Base-by-base conservation (phyloP, 2,797 vertebrate genomes). In the Mormyrops boulengeri region DNA sequence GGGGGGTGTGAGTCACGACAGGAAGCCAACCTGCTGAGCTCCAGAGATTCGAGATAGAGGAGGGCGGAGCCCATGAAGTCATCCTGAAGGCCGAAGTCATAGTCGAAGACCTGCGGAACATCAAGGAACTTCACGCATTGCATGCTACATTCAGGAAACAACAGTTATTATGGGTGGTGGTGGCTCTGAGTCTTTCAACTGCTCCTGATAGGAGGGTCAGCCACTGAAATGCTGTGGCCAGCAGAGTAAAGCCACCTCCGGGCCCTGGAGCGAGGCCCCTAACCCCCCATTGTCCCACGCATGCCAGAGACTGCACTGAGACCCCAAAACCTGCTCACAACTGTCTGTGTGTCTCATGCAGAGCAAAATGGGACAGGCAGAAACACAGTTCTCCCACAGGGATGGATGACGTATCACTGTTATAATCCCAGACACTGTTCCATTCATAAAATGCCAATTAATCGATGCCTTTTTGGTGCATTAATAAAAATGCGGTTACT, bases 51-150 rank as follows among this genome's bases (percentile, higher is more conserved):
- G 85, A 99, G 95, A 92, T 97, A 94, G 80, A 99, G 94, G 93
- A 96, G 96, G 0, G 97, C 97, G 0, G 97, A 98, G 5, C 98
- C 98, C 96, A 99, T 99, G 89, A 99, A 99, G 93, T 99, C 98
- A 91, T 99, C 98, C n/a, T 98, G 97, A 66, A 97, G 95, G 19
- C 97, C 97, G 88, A 99, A 99, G 93, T 99, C 98, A 92, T 98
- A 98, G 93, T 99, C 98, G 94, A 98, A 99, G 89, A 99, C 98
- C 98, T 99, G 92, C 44, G 90, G 52, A 2, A 85, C 11, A 88
- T 41, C 11, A 41, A 52, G 22, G 3, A 8, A 17, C 73, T n/a
- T 82, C 19, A 82, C 5, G 0, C 77, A 47, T 41, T 82, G 38
- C 41, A n/a, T 7, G 41, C 19, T 47, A n/a, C 34, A 47, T 22